Evolutionary conservation across 2,888 invertebrate genomes (phyloP).

Genomic region (Arctia plantaginis): DNA sequence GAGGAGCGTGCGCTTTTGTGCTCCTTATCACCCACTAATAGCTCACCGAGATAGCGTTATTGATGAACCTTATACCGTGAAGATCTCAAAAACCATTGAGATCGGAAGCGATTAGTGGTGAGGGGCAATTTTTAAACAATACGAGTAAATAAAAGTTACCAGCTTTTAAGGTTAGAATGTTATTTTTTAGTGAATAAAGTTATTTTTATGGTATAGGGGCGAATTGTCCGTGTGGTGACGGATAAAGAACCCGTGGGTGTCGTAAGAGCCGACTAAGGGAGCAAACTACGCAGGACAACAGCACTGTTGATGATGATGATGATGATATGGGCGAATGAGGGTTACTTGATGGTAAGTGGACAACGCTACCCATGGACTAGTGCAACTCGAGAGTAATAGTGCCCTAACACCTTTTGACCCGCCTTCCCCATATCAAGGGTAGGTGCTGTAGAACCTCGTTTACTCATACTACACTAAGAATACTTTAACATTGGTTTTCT

Average conservation of each 20-base stretch:
- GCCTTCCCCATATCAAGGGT: too few relatives aligned
- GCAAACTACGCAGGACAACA: too few relatives aligned
- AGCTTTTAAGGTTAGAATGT: background rate
- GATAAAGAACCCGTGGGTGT: too few relatives aligned
- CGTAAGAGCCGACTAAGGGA: too few relatives aligned
- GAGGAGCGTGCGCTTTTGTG: constrained; percentile 42
- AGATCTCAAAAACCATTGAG: constrained; percentile 3
- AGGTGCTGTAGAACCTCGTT: too few relatives aligned
- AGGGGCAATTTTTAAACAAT: constrained; percentile 1
- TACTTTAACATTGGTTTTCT: too few relatives aligned
- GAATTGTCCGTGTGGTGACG: too few relatives aligned
- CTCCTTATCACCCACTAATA: constrained; percentile 39
- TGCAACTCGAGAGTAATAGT: background rate
- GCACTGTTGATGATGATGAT: too few relatives aligned
- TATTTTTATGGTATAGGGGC: too few relatives aligned
- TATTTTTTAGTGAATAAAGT: background rate
- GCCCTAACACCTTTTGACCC: too few relatives aligned
- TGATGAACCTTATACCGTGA: constrained; percentile 21
- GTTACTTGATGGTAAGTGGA: background rate
- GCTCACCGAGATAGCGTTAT: constrained; percentile 39
- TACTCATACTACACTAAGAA: too few relatives aligned
- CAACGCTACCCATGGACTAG: background rate
- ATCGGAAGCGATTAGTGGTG: constrained; percentile 1
- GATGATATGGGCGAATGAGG: too few relatives aligned
- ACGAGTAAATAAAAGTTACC: background rate